Conservation (phyloP, 2,888 invertebrate species). For the Acrobasis suavella region DNA sequence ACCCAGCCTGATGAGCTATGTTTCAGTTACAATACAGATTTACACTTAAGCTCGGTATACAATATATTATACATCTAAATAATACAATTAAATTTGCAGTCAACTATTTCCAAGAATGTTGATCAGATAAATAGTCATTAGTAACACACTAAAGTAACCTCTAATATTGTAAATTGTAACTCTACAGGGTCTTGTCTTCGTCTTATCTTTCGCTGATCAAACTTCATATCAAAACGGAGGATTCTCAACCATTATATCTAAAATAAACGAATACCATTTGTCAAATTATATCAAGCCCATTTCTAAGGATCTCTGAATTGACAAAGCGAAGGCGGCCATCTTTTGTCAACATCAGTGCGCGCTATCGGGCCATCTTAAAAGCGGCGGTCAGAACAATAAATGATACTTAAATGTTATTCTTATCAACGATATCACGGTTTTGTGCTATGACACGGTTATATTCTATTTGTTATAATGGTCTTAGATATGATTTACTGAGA, state of each 20-base stretch:
- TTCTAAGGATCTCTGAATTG: slow-evolving; percentile 54
- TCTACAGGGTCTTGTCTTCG: not conserved
- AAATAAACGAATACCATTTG: slow-evolving; percentile 16
- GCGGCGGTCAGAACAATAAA: slow-evolving; percentile 73
- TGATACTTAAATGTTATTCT: slow-evolving; percentile 75
- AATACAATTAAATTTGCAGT: too few relatives aligned
- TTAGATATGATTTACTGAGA: slow-evolving; percentile 14
- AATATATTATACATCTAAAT: too few relatives aligned
- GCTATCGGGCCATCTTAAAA: slow-evolving; percentile 76
- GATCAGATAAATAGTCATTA: too few relatives aligned
- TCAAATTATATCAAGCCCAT: slow-evolving; percentile 7
- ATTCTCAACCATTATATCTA: not conserved
- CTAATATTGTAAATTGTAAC: too few relatives aligned
- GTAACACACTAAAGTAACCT: too few relatives aligned
- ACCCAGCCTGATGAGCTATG: too few relatives aligned
- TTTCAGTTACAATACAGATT: too few relatives aligned
- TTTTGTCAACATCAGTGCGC: slow-evolving; percentile 74
- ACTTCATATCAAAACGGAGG: not conserved
- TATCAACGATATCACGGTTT: slow-evolving; percentile 63
- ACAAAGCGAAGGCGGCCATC: slow-evolving; percentile 63
- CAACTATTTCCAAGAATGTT: too few relatives aligned
- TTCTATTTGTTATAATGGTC: slow-evolving; percentile 13
- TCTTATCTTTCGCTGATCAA: not conserved
- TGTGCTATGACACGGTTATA: slow-evolving; percentile 23
- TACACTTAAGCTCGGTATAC: too few relatives aligned